These are phyloP conservation scores for Portunus trituberculatus DNA, from an alignment of 1,140 invertebrate species.

Conservation along the genomic window DNA sequence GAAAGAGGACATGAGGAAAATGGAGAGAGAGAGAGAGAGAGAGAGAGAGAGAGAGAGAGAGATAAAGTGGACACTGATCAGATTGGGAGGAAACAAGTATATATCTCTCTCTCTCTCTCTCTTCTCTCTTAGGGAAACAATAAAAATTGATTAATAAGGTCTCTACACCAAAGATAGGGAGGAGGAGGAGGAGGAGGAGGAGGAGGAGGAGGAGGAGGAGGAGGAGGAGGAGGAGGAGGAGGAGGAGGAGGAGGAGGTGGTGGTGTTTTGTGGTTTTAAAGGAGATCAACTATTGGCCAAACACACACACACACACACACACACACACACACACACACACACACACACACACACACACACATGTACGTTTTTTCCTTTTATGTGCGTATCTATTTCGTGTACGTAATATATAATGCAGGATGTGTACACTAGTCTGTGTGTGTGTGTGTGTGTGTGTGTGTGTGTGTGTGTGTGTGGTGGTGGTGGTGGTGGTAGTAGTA, in stretches of 20 bases:
- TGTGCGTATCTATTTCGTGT: not conserved
- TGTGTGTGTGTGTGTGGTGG: not conserved
- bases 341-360: slow-evolving; percentile 34
- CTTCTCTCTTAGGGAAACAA: too few relatives aligned
- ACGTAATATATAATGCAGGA: not conserved
- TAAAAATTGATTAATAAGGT: too few relatives aligned
- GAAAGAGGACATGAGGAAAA: too few relatives aligned
- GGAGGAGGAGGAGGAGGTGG: slow-evolving; percentile 35
- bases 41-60: too few relatives aligned
- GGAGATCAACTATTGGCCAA: not conserved
- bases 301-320: not conserved
- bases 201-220: slow-evolving; percentile 40
- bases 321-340: slow-evolving; percentile 27
- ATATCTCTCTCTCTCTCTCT: too few relatives aligned
- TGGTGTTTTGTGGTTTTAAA: not conserved
- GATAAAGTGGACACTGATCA: too few relatives aligned
- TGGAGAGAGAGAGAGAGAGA: too few relatives aligned
- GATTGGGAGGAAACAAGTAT: too few relatives aligned
- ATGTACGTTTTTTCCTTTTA: not conserved
- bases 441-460: too few relatives aligned
- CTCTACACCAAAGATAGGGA: not conserved
- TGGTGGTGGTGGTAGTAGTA: too few relatives aligned
- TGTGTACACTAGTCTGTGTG: not conserved
- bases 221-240: slow-evolving; percentile 37
- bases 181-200: slow-evolving; percentile 40